Conservation (phyloP, 1,140 invertebrate species). For the Trichomalopsis sarcophagae region DNA sequence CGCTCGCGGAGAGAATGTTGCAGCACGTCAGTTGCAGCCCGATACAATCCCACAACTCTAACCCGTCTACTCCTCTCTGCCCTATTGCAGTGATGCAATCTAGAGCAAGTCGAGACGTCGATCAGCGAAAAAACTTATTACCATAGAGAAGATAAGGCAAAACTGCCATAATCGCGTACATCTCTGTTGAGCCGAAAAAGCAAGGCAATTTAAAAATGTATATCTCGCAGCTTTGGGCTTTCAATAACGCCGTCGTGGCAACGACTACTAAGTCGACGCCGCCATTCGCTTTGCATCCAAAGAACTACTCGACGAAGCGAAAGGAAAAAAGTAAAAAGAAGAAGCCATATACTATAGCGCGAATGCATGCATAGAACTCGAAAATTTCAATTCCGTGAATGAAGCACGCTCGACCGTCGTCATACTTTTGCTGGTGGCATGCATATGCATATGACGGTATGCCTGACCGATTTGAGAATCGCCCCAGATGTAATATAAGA, state of each 20-base stretch:
- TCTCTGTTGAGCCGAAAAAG: neutral
- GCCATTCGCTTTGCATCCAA: neutral
- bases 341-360: neutral
- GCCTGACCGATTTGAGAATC: neutral
- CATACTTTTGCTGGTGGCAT: neutral
- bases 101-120: neutral
- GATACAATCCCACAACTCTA: constrained; percentile 12
- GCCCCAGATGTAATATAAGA: neutral
- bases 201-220: neutral
- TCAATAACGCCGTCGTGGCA: neutral
- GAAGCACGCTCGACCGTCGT: neutral
- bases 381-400: neutral
- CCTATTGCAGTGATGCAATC: neutral
- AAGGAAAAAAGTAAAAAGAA: neutral
- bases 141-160: neutral
- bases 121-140: constrained; percentile 10
- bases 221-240: neutral
- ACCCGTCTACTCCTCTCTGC: too few species aligned
- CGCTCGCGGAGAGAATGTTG: neutral
- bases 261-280: neutral
- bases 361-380: neutral
- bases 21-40: neutral
- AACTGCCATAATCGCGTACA: constrained; percentile 13
- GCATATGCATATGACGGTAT: neutral
- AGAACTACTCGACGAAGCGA: neutral